Evolutionary conservation across 2,797 vertebrate species (phyloP), one percentile per base, ranked within the genome.

Genomic region (Sylvilagus floridanus): DNA sequence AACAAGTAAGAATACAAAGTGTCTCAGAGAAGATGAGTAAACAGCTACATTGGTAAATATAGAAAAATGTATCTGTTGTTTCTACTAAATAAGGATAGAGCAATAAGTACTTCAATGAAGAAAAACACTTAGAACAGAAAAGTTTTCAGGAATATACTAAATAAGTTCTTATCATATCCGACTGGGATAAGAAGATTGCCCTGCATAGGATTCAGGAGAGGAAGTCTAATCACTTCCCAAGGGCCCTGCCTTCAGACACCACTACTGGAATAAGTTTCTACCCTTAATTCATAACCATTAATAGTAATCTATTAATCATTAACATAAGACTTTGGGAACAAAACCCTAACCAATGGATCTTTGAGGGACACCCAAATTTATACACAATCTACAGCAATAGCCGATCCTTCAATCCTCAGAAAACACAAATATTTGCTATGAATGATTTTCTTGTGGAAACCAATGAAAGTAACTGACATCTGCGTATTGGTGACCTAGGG

Each of bases 81-180:
- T 75, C 47, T 68, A 69, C 26, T 17, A 90, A 95, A 62, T 4
- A 69, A 3, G 5, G 10, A 78, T n/a, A 68, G 19, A 68, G 72
- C 4, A n/a, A 28, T 65, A 88, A 88, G 28, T 32, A 87, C 90
- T 86, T 92, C 16, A 84, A 28, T 62, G 19, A 4, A 71, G 30
- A 88, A 87, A 77, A 69, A 14, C 66, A 7, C 69, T 86, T 54
- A 81, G 1, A 84, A 66, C 77, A 83, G 87, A 75, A 95, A 90
- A 76, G 17, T 30, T 42, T 79, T 66, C 17, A 89, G 50, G 37
- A 92, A 84, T 16, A 84, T 71, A 54, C n/a, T 88, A 54, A 47
- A 21, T 60, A 52, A 47, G 14, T 35, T 9, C 16, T 66, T 77
- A 78, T 81, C 30, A 16, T 65, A 77, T 13, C 19, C 13, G 60